Percentiles rank a stretch among this genome's conserved stretches.
These are phyloP conservation scores for Sebastes umbrosus DNA, from an alignment of 2,797 vertebrate species.

Conservation along the genomic window DNA sequence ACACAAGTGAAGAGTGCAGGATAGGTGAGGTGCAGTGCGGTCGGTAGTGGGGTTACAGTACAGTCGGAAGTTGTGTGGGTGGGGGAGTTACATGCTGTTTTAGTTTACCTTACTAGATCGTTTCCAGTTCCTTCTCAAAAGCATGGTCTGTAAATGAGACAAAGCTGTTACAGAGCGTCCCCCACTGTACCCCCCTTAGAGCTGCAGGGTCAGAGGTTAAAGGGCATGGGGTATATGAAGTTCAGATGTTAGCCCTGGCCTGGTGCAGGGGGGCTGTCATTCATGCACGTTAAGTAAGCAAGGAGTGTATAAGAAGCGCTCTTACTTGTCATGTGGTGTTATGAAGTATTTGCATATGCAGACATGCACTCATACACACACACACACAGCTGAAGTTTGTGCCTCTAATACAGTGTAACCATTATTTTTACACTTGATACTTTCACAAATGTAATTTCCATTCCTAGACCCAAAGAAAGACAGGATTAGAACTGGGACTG, in stretches of 20 bases:
- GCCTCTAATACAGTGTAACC: neutral
- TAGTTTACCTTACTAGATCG: conserved; percentile 99
- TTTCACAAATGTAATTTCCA: neutral
- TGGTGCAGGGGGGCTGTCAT: conserved; percentile 42
- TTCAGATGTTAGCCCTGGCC: conserved; percentile 34
- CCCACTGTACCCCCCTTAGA: conserved; percentile 38
- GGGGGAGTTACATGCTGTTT: conserved; percentile 83
- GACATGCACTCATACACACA: conserved; percentile 1
- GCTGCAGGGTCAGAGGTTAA: conserved; percentile 34
- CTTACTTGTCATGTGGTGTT: conserved; percentile 10
- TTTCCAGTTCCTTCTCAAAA: conserved; percentile 99
- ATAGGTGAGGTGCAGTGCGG: conserved; percentile 60
- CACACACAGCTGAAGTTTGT: neutral
- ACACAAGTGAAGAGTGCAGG: conserved; percentile 68
- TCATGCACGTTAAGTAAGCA: conserved; percentile 65
- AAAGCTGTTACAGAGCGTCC: conserved; percentile 91
- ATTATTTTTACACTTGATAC: neutral
- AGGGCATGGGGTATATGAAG: conserved; percentile 25
- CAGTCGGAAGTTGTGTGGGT: conserved; percentile 50
- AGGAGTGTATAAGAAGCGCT: conserved; percentile 12
- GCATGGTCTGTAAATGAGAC: conserved; percentile 98
- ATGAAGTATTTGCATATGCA: conserved; percentile 24
- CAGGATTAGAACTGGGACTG: neutral
- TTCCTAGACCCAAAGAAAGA: neutral
- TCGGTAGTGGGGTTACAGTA: conserved; percentile 59